Evolutionary conservation across 2,797 vertebrate species (phyloP).

Genomic region (Anas capensis): DNA sequence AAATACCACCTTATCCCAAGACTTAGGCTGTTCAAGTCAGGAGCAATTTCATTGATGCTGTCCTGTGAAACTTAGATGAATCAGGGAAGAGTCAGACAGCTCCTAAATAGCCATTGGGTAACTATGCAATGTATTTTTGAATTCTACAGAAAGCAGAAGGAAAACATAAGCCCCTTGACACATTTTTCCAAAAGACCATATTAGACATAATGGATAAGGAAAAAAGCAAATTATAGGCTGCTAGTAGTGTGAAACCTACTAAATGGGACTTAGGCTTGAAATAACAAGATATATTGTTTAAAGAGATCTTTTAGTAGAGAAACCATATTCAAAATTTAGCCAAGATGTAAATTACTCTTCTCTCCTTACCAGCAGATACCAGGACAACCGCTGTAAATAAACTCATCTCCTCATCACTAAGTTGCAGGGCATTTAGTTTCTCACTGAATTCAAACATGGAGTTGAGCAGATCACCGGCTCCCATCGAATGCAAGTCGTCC

Average conservation of each 20-base stretch:
- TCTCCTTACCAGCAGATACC: slow-evolving; percentile 93
- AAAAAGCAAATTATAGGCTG: not conserved
- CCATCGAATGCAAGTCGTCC: slow-evolving; percentile 89
- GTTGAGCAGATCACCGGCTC: slow-evolving; percentile 94
- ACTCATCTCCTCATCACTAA: slow-evolving; percentile 94
- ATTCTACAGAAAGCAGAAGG: not conserved
- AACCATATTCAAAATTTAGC: not conserved
- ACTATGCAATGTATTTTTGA: not conserved
- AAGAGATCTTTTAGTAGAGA: not conserved
- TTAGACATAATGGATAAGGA: not conserved
- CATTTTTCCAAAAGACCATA: not conserved
- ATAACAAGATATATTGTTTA: not conserved
- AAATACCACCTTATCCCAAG: slow-evolving; percentile 43
- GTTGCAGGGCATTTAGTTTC: slow-evolving; percentile 91
- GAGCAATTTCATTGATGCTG: slow-evolving; percentile 5
- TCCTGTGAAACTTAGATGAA: not conserved
- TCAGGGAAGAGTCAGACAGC: not conserved
- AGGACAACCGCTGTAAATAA: slow-evolving; percentile 97
- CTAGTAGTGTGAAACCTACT: not conserved
- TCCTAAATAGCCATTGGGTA: not conserved
- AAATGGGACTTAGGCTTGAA: not conserved
- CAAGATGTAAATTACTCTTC: not conserved
- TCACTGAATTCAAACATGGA: slow-evolving; percentile 99
- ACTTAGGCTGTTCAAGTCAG: slow-evolving; percentile 18
- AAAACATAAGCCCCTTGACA: not conserved